A percentile compares a stretch with the other conserved stretches of the same genome.
phyloP scores from a whole-genome alignment of 2,888 invertebrate genomes.

The Drosophila aldrichi region DNA sequence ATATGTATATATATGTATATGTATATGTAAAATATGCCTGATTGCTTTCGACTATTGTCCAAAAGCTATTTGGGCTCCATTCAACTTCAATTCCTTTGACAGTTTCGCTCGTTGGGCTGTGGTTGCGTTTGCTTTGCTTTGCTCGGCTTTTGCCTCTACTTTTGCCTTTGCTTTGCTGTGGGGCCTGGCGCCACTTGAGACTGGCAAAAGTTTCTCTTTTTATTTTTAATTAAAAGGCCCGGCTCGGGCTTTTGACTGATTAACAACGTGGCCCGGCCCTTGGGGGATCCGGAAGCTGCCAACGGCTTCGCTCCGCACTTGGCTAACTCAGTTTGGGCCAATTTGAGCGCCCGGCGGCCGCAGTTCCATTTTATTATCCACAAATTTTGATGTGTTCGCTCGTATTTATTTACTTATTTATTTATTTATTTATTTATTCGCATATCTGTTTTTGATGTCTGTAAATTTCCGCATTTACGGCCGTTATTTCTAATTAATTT shows the following conservation, averaged over 20 bases:
- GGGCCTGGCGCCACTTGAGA: constrained; percentile 7
- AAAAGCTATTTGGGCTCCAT: constrained; percentile 6
- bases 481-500: constrained; percentile 69
- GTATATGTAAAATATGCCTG: constrained; percentile 4
- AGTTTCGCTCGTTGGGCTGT: constrained; percentile 2
- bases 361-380: constrained; percentile 11
- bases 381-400: constrained; percentile 4
- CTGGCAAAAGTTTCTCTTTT: constrained; percentile 9
- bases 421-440: constrained; percentile 1
- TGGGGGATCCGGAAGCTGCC: constrained; percentile 15
- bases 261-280: constrained; percentile 44
- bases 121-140: constrained; percentile 1
- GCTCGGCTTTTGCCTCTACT: not conserved
- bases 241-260: constrained; percentile 48
- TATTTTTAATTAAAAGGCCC: constrained; percentile 32
- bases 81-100: constrained; percentile 12
- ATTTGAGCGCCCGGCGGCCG: constrained; percentile 25
- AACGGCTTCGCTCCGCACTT: constrained; percentile 17
- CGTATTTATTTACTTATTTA: no score
- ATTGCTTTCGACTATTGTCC: constrained; percentile 12
- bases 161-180: not conserved
- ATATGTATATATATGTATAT: no score
- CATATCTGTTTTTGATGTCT: constrained; percentile 31
- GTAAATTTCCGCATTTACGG: constrained; percentile 29
- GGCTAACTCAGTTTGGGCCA: constrained; percentile 34